phyloP scores from a whole-genome alignment of 2,797 vertebrate genomes.

The Rachycentron canadum region DNA sequence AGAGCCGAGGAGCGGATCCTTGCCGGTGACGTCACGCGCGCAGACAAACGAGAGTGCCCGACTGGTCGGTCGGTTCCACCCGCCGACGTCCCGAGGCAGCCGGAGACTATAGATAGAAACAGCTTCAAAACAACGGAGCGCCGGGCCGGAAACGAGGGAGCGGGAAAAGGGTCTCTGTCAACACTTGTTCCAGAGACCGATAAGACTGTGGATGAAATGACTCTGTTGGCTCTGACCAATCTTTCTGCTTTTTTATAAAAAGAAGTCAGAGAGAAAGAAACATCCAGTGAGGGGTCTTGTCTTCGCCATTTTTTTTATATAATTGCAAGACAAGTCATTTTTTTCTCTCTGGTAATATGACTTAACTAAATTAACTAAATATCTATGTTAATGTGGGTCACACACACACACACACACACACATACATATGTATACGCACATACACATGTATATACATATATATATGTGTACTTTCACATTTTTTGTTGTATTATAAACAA shows the following conservation, averaged over 20 bases:
- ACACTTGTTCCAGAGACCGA: neutral
- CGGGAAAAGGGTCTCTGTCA: constrained; percentile 1
- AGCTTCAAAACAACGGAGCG: neutral
- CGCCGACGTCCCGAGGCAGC: constrained; percentile 59
- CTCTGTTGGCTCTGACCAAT: neutral
- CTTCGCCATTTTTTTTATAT: neutral
- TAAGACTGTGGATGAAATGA: neutral
- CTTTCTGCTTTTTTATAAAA: neutral
- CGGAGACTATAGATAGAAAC: constrained; percentile 47
- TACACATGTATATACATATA: no score
- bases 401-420: no score
- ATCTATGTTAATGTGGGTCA: no score
- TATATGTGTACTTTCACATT: no score
- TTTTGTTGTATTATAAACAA: neutral
- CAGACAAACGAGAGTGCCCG: constrained; percentile 55
- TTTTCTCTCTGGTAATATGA: neutral
- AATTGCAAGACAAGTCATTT: no score
- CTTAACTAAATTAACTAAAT: no score
- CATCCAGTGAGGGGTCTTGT: neutral
- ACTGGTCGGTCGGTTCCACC: constrained; percentile 51
- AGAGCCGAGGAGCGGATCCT: constrained; percentile 49
- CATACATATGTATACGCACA: no score
- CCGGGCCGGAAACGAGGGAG: neutral
- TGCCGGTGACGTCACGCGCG: constrained; percentile 73
- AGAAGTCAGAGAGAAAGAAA: neutral